Percentiles rank a stretch among this genome's conserved stretches.
Conservation (phyloP, 2,113 vertebrate species). For the Mus spicilegus region DNA sequence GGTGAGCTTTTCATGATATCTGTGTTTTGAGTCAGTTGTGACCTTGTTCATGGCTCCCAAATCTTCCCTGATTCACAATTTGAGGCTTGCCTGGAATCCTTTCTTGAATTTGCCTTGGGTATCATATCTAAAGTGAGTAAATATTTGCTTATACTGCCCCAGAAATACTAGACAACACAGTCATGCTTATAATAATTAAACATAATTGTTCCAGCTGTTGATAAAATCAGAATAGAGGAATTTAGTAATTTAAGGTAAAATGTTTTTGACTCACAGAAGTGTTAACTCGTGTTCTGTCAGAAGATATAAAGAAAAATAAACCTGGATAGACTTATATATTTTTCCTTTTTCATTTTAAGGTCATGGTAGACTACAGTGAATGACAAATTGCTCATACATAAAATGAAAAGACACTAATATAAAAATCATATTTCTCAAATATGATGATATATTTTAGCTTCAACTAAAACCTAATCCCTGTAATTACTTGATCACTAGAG, state of each 20-base stretch:
- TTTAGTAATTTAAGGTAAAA: conserved; percentile 14
- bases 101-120: background rate
- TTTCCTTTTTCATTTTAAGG: background rate
- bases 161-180: background rate
- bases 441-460: conserved; percentile 23
- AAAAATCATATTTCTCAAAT: conserved; percentile 40
- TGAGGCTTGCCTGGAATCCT: background rate
- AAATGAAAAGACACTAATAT: conserved; percentile 4
- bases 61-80: background rate
- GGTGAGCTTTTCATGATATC: background rate
- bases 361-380: background rate
- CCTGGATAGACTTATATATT: background rate
- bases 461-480: conserved; percentile 29
- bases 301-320: background rate
- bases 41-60: background rate
- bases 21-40: background rate
- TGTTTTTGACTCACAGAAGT: conserved; percentile 8
- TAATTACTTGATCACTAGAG: background rate
- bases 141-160: background rate
- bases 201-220: background rate
- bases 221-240: conserved; percentile 23
- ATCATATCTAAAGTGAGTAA: background rate
- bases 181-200: conserved; percentile 34
- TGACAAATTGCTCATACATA: conserved; percentile 6
- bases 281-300: background rate